These are phyloP conservation scores for Arizona elegans DNA, from an alignment of 2,113 vertebrate genomes.

Conservation along the genomic window DNA sequence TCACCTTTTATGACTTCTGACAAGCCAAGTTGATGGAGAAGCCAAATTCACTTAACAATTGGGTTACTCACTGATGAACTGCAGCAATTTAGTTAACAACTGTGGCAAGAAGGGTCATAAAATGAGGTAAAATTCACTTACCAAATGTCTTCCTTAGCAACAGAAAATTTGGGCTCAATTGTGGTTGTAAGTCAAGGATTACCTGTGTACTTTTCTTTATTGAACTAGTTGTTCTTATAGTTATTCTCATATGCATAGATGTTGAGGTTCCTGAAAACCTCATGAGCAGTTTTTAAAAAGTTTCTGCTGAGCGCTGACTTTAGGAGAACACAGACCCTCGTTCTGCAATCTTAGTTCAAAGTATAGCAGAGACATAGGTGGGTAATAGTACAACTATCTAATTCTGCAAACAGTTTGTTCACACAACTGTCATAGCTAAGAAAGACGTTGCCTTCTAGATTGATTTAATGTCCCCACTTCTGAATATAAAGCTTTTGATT, in stretches of 20 bases:
- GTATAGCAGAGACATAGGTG: background rate
- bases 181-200: background rate
- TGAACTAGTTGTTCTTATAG: background rate
- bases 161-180: background rate
- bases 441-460: background rate
- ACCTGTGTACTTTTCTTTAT: background rate
- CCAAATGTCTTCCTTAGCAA: background rate
- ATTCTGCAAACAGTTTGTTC: background rate
- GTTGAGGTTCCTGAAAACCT: background rate
- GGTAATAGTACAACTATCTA: background rate
- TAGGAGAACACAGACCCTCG: background rate
- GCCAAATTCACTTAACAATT: background rate
- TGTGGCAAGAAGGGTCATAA: background rate
- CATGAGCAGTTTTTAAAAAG: background rate
- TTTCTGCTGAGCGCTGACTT: background rate
- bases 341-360: background rate
- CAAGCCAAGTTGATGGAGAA: background rate
- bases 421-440: background rate
- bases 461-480: background rate
- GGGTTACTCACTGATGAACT: background rate
- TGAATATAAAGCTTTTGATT: background rate
- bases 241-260: background rate
- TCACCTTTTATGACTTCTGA: background rate
- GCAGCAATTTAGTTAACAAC: background rate
- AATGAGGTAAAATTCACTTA: background rate